Conservation (phyloP, 2,797 vertebrate species). For the Xiphorhynchus erythropygius region DNA sequence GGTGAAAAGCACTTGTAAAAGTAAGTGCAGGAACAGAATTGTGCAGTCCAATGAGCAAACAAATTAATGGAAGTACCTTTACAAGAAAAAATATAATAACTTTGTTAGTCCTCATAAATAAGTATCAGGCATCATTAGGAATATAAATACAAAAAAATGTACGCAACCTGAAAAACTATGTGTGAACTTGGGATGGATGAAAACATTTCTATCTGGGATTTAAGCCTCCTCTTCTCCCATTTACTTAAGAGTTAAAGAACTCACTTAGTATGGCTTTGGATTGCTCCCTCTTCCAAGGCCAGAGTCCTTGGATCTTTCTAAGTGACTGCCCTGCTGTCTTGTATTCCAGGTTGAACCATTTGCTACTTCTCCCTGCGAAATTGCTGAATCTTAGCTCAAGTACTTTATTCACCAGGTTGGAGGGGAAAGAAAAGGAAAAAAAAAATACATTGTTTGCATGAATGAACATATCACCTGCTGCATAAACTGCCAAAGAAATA, state of each 20-base stretch:
- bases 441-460: neutral
- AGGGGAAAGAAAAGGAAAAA: neutral
- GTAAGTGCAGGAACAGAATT: neutral
- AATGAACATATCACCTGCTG: neutral
- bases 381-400: neutral
- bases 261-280: neutral
- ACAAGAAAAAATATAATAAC: neutral
- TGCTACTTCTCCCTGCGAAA: neutral
- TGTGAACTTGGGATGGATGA: neutral
- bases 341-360: neutral
- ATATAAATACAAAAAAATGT: neutral
- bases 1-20: neutral
- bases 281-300: neutral
- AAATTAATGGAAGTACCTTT: neutral
- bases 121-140: neutral
- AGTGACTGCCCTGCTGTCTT: neutral
- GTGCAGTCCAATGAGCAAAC: neutral
- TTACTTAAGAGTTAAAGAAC: neutral
- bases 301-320: neutral
- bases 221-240: neutral
- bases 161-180: neutral
- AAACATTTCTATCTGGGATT: neutral
- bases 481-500: neutral
- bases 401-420: neutral
- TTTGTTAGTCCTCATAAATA: neutral